These are phyloP conservation scores for Scomber colias DNA, from an alignment of 2,113 vertebrate genomes.

Conservation along the genomic window DNA sequence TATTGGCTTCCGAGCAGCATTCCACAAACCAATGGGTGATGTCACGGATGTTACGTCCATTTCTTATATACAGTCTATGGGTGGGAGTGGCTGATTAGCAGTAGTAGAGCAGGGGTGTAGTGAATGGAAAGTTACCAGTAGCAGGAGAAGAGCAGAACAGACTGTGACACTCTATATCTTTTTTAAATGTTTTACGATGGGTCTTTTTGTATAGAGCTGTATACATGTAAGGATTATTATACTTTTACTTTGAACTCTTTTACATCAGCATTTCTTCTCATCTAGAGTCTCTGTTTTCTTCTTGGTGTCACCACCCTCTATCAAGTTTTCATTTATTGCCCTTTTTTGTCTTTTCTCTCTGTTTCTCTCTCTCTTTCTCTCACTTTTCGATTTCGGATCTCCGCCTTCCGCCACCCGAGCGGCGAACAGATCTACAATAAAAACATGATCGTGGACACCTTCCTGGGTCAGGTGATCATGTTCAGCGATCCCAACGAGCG, in stretches of 20 bases:
- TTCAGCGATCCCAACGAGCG: conserved; percentile 89
- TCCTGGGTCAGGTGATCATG: conserved; percentile 94
- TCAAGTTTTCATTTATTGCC: conserved; percentile 10
- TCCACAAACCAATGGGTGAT: too few relatives aligned
- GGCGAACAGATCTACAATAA: conserved; percentile 86
- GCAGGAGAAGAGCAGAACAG: too few relatives aligned
- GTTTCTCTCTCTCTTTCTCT: not conserved
- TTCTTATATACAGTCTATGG: too few relatives aligned
- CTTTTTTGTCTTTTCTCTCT: conserved; percentile 29
- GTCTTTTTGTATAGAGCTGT: not conserved
- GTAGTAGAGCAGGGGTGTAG: too few relatives aligned
- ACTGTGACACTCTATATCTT: not conserved
- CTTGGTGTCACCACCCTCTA: not conserved
- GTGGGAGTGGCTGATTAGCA: too few relatives aligned
- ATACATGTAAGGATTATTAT: not conserved
- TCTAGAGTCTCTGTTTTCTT: not conserved
- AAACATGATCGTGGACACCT: conserved; percentile 93
- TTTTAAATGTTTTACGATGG: not conserved
- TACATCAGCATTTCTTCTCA: not conserved
- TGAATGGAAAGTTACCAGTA: too few relatives aligned
- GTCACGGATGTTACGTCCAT: too few relatives aligned
- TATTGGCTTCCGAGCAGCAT: too few relatives aligned
- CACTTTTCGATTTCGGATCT: not conserved
- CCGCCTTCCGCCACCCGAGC: conserved; percentile 23
- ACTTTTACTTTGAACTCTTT: not conserved